Evolutionary conservation across 2,113 vertebrate species (phyloP).

Genomic region (Sisor rabdophorus): DNA sequence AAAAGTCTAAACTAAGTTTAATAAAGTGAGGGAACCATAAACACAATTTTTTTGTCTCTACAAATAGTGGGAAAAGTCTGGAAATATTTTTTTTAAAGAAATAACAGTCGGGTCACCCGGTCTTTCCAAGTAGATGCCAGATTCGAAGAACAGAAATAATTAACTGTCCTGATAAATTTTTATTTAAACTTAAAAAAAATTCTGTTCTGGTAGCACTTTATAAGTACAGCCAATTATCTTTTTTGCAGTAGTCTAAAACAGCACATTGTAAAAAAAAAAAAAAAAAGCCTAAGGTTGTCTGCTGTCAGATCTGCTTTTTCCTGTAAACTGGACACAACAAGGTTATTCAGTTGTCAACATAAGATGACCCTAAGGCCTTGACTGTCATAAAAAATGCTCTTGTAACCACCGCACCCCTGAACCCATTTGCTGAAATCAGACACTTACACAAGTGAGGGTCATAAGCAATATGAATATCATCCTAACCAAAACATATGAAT

Average conservation of each 20-base stretch:
- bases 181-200: conserved; percentile 18
- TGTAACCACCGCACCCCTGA: conserved; percentile 39
- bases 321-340: conserved; percentile 59
- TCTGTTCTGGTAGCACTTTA: neutral
- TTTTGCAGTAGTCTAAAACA: conserved; percentile 25
- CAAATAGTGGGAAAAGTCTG: neutral
- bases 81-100: conserved; percentile 1
- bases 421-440: conserved; percentile 1
- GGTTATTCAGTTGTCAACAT: conserved; percentile 58
- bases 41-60: neutral
- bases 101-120: neutral
- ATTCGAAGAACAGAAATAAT: neutral
- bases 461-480: neutral
- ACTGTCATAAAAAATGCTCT: conserved; percentile 61
- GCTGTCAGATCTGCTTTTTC: conserved; percentile 66
- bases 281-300: conserved; percentile 42
- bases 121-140: neutral
- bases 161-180: conserved; percentile 33
- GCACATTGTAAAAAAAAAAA: conserved; percentile 9
- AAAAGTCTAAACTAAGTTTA: neutral
- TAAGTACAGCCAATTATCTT: neutral
- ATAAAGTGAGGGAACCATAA: neutral
- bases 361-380: conserved; percentile 52
- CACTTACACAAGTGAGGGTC: neutral
- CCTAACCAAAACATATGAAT: neutral